Percentiles rank a stretch among this genome's conserved stretches.
Conservation (phyloP, 2,113 vertebrate genomes). For the Campylomormyrus numenius region DNA sequence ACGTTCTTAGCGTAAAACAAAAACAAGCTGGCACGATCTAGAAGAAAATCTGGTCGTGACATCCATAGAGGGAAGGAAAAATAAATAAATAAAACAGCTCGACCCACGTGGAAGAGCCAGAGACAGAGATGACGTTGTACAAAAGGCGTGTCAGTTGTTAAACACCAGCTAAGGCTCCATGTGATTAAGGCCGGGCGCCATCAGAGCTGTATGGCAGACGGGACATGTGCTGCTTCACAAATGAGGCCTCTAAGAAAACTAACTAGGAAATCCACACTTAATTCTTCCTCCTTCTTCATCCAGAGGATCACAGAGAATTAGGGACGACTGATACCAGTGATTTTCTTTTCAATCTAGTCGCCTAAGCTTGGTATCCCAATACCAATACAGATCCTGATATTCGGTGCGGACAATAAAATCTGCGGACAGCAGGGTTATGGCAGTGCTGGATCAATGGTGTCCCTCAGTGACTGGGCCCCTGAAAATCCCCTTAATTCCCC, state of each 20-base stretch:
- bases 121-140: background rate
- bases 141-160: background rate
- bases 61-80: background rate
- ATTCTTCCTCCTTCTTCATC: background rate
- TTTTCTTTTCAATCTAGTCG: background rate
- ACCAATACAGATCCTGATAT: background rate
- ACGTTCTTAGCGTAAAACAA: background rate
- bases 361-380: background rate
- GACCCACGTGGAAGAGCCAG: background rate
- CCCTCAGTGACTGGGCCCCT: background rate
- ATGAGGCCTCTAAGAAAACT: background rate
- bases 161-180: background rate
- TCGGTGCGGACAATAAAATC: background rate
- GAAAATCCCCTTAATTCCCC: background rate
- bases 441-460: background rate
- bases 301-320: background rate
- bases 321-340: background rate
- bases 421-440: background rate
- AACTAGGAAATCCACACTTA: background rate
- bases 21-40: background rate
- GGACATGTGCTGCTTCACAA: background rate
- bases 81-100: background rate
- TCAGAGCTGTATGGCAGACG: background rate
- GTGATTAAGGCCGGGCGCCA: background rate
- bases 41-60: background rate